These are phyloP conservation scores for Aporophyla lueneburgensis DNA, from an alignment of 2,888 invertebrate species.

Conservation along the genomic window DNA sequence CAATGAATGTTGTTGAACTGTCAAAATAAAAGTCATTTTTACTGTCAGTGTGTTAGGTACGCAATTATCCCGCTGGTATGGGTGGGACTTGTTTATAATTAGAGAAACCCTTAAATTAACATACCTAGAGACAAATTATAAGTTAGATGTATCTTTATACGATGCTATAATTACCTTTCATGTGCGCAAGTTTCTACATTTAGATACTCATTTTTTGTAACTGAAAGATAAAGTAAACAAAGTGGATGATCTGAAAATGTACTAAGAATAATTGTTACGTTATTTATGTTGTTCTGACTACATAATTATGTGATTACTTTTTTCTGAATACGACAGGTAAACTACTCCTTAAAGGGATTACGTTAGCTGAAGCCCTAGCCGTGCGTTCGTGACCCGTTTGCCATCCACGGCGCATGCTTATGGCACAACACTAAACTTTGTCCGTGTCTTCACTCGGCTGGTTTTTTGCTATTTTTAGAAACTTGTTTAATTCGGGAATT, in stretches of 20 bases:
- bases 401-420: constrained; percentile 86
- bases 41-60: background rate
- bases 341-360: constrained; percentile 88
- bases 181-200: background rate
- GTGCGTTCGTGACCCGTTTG: constrained; percentile 90
- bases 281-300: constrained; percentile 60
- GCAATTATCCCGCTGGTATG: background rate
- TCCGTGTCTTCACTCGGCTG: constrained; percentile 26
- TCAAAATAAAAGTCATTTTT: background rate
- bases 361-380: constrained; percentile 84
- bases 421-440: constrained; percentile 72
- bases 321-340: constrained; percentile 71
- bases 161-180: background rate
- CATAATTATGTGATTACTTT: constrained; percentile 57
- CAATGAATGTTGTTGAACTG: background rate
- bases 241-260: background rate
- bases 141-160: background rate
- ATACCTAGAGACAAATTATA: background rate
- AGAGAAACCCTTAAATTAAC: background rate
- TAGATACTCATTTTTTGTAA: background rate
- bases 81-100: background rate
- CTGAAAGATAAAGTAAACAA: background rate
- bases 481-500: constrained; percentile 7
- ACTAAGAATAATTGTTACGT: constrained; percentile 45
- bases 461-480: constrained; percentile 25